Base-by-base conservation (phyloP, 2,888 invertebrate genomes). In the Blomia tropicalis region DNA sequence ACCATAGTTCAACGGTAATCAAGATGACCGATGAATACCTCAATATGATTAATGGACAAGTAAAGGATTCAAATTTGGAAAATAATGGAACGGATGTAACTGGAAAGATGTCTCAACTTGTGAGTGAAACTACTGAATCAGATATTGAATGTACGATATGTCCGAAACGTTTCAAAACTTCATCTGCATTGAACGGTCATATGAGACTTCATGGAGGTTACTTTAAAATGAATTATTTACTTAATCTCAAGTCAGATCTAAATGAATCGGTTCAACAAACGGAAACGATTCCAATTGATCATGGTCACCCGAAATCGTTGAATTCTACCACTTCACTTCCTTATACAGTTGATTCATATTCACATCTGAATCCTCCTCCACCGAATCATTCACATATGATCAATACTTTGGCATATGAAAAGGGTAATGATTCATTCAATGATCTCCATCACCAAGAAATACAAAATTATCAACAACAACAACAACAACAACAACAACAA, bases 141-240 rank as follows among this genome's bases (percentile, higher is more conserved):
- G n/a, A n/a, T n/a, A n/a, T n/a, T n/a, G 89, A 90, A 74, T 95
- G 95, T 77, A 89, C 87, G 75, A 80, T 93, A 65, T 96, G 95
- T 74, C 87, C 90, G 75, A 81, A 92, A 70, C 86, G 88, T 74
- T 96, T 95, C 77, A 95, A 95, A 78, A 95, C 93, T 75, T 87
- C 92, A 75, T 92, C 93, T 25, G 95, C 95, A 30, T 81, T 96
- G 63, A 96, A 96, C 75, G 95, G 95, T 7, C 95, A 95, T 73
- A 95, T 95, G 95, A 80, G 95, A 71, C 79, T 95, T 67, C 95
- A 96, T 75, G 95, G 95, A 51, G 93, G 95, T 63, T 95, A 92
- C 75, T 88, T 91, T 72, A 93, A 93, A 36, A 36, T 36, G 36
- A 36, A 36, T 17, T 36, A 36, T 36, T 36, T 36, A 17, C 17